Evolutionary conservation across 2,888 invertebrate genomes (phyloP).

Genomic region (Clepsis dumicolana): DNA sequence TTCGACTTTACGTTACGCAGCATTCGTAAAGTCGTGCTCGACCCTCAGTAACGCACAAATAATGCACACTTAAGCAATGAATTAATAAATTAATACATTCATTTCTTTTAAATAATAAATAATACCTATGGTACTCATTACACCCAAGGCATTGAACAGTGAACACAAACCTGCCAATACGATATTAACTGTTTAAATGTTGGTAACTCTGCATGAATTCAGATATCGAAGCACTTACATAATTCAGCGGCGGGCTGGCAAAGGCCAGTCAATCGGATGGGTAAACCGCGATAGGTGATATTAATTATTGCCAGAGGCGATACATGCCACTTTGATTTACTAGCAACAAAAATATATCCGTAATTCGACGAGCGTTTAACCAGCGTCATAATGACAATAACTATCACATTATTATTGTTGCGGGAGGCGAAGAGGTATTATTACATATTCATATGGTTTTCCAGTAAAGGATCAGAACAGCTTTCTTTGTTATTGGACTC

Average conservation of each 20-base stretch:
- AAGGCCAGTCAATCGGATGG: slow-evolving; percentile 30
- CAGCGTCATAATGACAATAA: neutral
- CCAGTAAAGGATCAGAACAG: too few species aligned
- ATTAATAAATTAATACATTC: too few species aligned
- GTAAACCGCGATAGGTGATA: slow-evolving; percentile 28
- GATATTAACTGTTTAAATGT: neutral
- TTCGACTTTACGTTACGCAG: too few species aligned
- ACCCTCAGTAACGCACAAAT: too few species aligned
- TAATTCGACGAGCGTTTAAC: neutral
- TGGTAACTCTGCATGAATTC: neutral
- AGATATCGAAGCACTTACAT: slow-evolving; percentile 13
- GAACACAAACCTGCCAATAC: neutral
- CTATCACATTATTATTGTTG: neutral
- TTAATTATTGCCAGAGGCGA: slow-evolving; percentile 25
- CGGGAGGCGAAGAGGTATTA: neutral
- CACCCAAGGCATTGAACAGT: neutral
- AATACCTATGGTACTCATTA: too few species aligned
- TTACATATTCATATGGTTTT: too few species aligned
- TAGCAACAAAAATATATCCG: neutral
- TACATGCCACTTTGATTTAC: slow-evolving; percentile 15
- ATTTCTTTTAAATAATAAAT: too few species aligned
- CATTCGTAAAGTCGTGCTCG: too few species aligned
- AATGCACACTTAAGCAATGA: too few species aligned
- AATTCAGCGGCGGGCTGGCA: slow-evolving; percentile 25
- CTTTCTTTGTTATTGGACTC: too few species aligned